Percentiles rank a stretch among this genome's conserved stretches.
Evolutionary conservation across 2,888 invertebrate species (phyloP).

Genomic region (Oxytorus armatus): DNA sequence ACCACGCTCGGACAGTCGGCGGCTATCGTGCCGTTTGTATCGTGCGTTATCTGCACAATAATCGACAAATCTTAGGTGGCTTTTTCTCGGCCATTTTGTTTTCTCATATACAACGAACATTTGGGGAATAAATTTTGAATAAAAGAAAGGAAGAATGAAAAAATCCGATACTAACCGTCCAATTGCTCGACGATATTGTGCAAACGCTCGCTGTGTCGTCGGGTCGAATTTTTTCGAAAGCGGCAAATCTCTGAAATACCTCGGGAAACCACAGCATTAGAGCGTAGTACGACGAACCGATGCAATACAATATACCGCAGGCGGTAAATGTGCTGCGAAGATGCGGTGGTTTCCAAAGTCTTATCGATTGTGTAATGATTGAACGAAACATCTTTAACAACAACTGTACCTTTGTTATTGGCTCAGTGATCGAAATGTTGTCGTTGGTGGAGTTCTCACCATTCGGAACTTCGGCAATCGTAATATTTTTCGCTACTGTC

Average conservation of each 20-base stretch:
- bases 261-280: slow-evolving; percentile 97
- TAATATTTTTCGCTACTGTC: slow-evolving; percentile 5
- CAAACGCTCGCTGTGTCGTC: slow-evolving; percentile 90
- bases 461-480: background rate
- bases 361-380: slow-evolving; percentile 90
- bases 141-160: background rate
- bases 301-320: slow-evolving; percentile 92
- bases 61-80: background rate
- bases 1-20: slow-evolving; percentile 87
- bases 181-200: slow-evolving; percentile 86
- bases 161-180: slow-evolving; percentile 24
- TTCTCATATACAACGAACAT: background rate
- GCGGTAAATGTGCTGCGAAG: slow-evolving; percentile 90
- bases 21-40: background rate
- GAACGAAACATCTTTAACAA: slow-evolving; percentile 80
- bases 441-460: background rate
- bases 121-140: background rate
- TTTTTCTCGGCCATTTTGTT: background rate
- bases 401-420: slow-evolving; percentile 11
- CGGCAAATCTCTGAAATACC: slow-evolving; percentile 91
- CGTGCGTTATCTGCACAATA: slow-evolving; percentile 18
- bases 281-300: slow-evolving; percentile 94
- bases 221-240: slow-evolving; percentile 88
- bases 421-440: background rate
- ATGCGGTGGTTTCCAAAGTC: slow-evolving; percentile 89